Evolutionary conservation across 2,797 vertebrate genomes (phyloP), one percentile per base, ranked within the genome.

Genomic region (Margarornis squamiger): DNA sequence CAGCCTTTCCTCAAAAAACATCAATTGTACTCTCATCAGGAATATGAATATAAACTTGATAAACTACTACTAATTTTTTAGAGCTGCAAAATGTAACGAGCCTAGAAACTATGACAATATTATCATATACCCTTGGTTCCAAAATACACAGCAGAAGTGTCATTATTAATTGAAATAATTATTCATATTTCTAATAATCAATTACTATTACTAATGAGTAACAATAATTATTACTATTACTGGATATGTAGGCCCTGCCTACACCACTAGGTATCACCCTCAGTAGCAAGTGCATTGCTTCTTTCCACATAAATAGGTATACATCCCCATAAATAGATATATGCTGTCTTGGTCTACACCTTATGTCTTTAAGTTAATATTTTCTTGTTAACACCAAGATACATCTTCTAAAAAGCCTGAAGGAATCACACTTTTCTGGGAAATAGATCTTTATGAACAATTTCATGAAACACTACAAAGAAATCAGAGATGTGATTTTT

Each of bases 401-500:
- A 8, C 16, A 27, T 72, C 67, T 88, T 86, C 27, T 38, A 57
- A 51, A 59, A 65, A 34, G 15, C 7, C 24, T 49, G 24, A 76
- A 58, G 20, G 17, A 83, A 85, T 14, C 0, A 0, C 15, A 49
- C 26, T 45, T 68, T 71, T 38, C 39, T 43, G 4, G 6, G 5
- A 95, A 82, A 27, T 0, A 68, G 41, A 57, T 17, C 23, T 79
- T 73, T 45, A 68, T 15, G 49, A 88, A 75, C 10, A 71, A 51
- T 48, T 17, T 45, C 5, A 3, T 6, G 12, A n/a, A 86, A 63
- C 7, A 38, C 20, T 27, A 52, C 3, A 6, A 86, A 58, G 29
- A 70, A 76, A 90, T 38, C 5, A 81, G 70, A 49, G 10, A 71
- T 27, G 10, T 49, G 30, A 12, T 21, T 39, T 32, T 49, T 49